Evolutionary conservation across 30 jellyfish, hydroid and myxozoan genomes (phyloP), one percentile per base, ranked within the genome.

Genomic region (Pseudorhiza aurosa): DNA sequence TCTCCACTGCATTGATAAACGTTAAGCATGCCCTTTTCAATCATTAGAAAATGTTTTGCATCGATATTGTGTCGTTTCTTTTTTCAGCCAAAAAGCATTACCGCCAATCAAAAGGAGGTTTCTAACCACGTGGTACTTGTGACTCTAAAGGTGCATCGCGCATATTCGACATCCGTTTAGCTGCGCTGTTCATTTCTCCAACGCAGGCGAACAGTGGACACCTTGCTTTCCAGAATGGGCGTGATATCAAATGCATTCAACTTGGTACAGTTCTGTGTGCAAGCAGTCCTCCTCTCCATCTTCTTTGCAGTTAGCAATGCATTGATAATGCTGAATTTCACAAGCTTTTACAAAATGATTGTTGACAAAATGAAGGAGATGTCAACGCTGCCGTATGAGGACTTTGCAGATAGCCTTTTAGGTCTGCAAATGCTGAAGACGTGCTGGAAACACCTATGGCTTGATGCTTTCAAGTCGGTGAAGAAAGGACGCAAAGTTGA

Each of bases 341-440:
- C 40, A 12, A 22, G 32, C 37, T 9, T 64, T 1, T 14, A 10
- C 1, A 42, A 24, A 58, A 31, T 29, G 39, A 8, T 64, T 2
- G 21, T 33, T 2, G 0, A 32, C 1, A 32, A 35, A 42, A 64
- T 80, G 91, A 30, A 29, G 46, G 35, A 53, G 33, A 18, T 80
- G 3, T 49, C 85, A 14, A 18, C 67, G 25, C 18, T 80, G 68
- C 44, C 22, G 4, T 49, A 22, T 2, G 91, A 80, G 24, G 82
- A 65, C 59, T 80, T 80, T 25, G 8, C 53, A 11, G 84, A 65
- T 28, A 80, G 91, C 77, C 22, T 80, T 25, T 55, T 64, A 35
- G 84, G 91, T 39, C 1, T 64, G 68, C 84, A 65, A 50, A 80
- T 80, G 91, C 71, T 55, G 73, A 80, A 80, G 35, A 47, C 81